Evolutionary conservation across 2,797 vertebrate species (phyloP), one percentile per base, ranked within the genome.

Genomic region (Phrynocephalus forsythii): DNA sequence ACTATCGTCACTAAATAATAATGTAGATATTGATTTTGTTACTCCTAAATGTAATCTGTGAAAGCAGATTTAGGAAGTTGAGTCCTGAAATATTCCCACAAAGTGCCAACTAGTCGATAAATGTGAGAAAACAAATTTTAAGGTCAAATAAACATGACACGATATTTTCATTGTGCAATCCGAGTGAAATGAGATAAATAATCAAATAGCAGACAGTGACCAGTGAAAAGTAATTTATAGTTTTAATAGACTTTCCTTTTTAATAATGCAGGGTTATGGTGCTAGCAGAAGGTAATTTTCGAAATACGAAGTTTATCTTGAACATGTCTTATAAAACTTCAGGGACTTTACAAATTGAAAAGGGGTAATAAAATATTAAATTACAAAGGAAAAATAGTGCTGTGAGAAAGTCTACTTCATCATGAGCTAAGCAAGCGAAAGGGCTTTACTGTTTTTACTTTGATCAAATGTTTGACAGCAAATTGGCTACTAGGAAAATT

Each of bases 211-310:
- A 90, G 89, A 83, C 89, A 92, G 85, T 84, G 88, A 90, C 89
- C 2, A 69, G 77, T 90, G 86, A 94, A 94, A 60, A 1, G 2
- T 88, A 92, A 93, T 94, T 93, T 91, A 88, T 44, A 68, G 88
- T 92, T 89, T 91, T 91, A 82, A 87, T 90, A 79, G 86, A 90
- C 94, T 94, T 94, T 94, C 94, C 89, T 90, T 94, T 94, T 90
- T 91, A 88, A 83, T 93, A 94, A 90, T 87, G 89, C 82, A 84
- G 90, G 86, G 86, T 87, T 89, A 88, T 86, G 84, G 71, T 63
- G 89, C 69, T 82, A 89, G 91, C 90, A 92, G 85, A 91, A 92
- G 90, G 87, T 91, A 90, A 90, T 93, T 94, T 88, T 81, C 22
- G 90, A 94, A 95, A 91, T 63, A 88, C 72, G 87, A 77, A 77